Base-by-base conservation (phyloP, 2,797 vertebrate genomes). In the Eutrigla gurnardus region DNA sequence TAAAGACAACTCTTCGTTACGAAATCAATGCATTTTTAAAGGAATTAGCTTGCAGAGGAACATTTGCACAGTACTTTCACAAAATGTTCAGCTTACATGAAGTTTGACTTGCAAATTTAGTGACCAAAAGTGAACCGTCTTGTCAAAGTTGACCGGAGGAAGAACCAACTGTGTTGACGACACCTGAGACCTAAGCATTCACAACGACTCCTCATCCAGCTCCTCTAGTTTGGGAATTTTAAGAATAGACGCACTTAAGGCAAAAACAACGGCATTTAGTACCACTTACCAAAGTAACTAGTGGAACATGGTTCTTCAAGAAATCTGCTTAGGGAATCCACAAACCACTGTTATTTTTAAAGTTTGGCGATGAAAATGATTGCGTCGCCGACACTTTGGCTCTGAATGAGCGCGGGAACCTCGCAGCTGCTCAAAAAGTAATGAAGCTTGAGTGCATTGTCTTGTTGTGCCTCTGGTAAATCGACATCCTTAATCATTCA, bases 371-470 rank as follows among this genome's bases (percentile, higher is more conserved):
- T 76, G 65, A 75, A 78, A 25, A 59, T 74, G 25, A 63, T 36
- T 40, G 65, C 1, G 5, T 80, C 49, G 54, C 12, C 1, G 2
- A 35, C 57, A 73, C 73, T 79, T 77, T 46, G 17, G 65, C 65
- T 45, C 63, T 47, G 42, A 36, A 62, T 39, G 43, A 72, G 43
- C 7, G 0, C 59, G 37, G 60, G 50, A 64, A 75, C 75, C 86
- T 83, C 87, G 59, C 65, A 70, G 86, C 83, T 90, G 74, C 82
- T 93, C 77, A 90, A 89, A 91, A 83, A 90, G 74, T 92, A 88
- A 93, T 92, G 90, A 88, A 65, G 77, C 66, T n/a, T 78, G 83
- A 94, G 93, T 94, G 92, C 89, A 85, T 86, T 91, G 83, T 88
- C 90, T 75, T 93, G 91, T 92, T 81, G 65, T 68, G 75, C 77